These are phyloP conservation scores for Trachelipus rathkii DNA, from an alignment of 1,140 invertebrate genomes.

Conservation along the genomic window DNA sequence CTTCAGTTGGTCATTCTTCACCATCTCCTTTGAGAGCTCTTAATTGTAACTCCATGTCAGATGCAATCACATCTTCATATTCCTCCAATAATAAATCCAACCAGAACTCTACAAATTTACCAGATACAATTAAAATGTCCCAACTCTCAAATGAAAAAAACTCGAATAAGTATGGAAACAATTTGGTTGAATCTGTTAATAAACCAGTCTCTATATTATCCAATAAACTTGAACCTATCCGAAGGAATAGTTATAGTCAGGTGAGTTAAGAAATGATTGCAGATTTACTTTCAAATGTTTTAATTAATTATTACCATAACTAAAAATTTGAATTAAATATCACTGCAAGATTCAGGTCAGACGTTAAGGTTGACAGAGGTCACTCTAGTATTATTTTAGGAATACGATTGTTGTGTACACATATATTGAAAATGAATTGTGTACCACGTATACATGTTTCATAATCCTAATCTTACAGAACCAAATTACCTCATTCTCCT, in stretches of 20 bases:
- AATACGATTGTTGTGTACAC: too few relatives aligned
- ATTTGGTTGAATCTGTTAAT: slow-evolving; percentile 27
- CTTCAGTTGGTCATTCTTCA: slow-evolving; percentile 20
- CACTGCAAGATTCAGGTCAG: too few relatives aligned
- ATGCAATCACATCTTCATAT: slow-evolving; percentile 31
- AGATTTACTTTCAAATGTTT: too few relatives aligned
- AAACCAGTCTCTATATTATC: slow-evolving; percentile 49
- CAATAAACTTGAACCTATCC: slow-evolving; percentile 59
- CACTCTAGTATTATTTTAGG: too few relatives aligned
- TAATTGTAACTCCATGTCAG: slow-evolving; percentile 39
- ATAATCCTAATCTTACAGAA: too few relatives aligned
- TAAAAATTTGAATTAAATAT: too few relatives aligned
- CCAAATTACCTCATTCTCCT: neutral
- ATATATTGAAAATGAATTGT: too few relatives aligned
- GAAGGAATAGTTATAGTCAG: slow-evolving; percentile 62
- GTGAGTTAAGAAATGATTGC: slow-evolving; percentile 50
- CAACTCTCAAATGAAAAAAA: slow-evolving; percentile 32
- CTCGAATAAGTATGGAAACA: slow-evolving; percentile 23
- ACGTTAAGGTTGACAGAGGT: too few relatives aligned
- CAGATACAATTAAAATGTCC: slow-evolving; percentile 45
- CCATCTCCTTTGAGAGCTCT: slow-evolving; percentile 36
- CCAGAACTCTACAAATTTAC: slow-evolving; percentile 34
- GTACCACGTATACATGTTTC: too few relatives aligned
- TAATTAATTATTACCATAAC: too few relatives aligned
- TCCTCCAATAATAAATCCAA: slow-evolving; percentile 23